Conservation (phyloP, 1,140 invertebrate genomes). For the Polypedilum pembai region DNA sequence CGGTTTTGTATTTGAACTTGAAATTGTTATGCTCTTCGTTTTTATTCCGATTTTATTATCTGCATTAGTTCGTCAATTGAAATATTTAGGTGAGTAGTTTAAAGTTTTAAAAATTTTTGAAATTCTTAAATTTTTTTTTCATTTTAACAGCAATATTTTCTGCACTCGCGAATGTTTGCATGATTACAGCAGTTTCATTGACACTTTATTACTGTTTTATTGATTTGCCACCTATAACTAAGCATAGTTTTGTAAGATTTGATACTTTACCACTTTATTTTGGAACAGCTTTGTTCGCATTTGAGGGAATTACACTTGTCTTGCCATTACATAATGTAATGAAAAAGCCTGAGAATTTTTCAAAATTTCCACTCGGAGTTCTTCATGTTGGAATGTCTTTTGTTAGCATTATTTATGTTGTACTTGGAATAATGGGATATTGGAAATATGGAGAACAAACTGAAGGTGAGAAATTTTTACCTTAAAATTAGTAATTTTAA, state of each 20-base stretch:
- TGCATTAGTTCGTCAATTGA: constrained; percentile 67
- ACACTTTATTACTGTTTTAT: constrained; percentile 60
- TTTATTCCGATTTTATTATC: constrained; percentile 63
- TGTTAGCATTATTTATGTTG: constrained; percentile 64
- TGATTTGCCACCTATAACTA: neutral
- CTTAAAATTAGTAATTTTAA: too few relatives aligned
- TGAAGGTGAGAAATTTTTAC: neutral
- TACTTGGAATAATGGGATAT: constrained; percentile 77
- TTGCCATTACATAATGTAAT: constrained; percentile 86
- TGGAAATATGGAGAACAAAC: constrained; percentile 68
- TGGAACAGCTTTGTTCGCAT: constrained; percentile 70
- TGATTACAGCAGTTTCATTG: constrained; percentile 56
- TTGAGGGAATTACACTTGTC: constrained; percentile 72
- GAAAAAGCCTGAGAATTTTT: constrained; percentile 63
- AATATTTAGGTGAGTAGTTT: constrained; percentile 48
- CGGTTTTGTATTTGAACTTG: constrained; percentile 50
- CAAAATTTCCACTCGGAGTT: constrained; percentile 72
- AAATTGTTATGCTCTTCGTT: constrained; percentile 61
- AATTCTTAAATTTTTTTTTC: neutral
- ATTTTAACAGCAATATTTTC: constrained; percentile 54
- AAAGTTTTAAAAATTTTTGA: neutral
- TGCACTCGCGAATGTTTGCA: constrained; percentile 60
- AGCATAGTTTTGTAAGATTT: neutral
- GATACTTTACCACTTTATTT: too few relatives aligned
- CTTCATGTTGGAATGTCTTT: constrained; percentile 77